Conservation (phyloP, 2,888 invertebrate species). For the Hyposoter dolosus region DNA sequence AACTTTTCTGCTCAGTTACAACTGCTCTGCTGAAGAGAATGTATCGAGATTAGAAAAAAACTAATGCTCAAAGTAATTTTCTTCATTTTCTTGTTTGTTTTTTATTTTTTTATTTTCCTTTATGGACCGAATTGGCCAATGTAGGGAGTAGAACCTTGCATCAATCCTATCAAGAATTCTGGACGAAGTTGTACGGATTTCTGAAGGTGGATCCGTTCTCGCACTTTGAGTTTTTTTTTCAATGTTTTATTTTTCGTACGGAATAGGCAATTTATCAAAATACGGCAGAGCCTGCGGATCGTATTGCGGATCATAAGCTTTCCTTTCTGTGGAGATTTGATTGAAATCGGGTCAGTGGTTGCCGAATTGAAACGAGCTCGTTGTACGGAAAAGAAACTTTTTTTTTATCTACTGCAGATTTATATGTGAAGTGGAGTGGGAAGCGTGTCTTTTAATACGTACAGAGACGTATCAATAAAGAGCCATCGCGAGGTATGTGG, state of each 20-base stretch:
- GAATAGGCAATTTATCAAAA: not conserved
- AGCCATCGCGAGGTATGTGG: slow-evolving; percentile 7
- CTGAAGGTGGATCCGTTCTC: not conserved
- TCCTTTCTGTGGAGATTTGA: not conserved
- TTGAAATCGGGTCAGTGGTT: not conserved
- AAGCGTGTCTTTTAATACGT: not conserved
- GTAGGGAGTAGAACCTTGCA: not conserved
- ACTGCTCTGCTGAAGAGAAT: not conserved
- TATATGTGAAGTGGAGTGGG: not conserved
- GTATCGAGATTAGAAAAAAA: not conserved
- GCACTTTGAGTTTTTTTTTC: not conserved
- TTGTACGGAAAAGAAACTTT: not conserved
- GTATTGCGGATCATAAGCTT: slow-evolving; percentile 1
- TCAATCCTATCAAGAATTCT: not conserved
- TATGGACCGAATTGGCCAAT: not conserved
- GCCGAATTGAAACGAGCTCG: not conserved
- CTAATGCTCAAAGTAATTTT: not conserved
- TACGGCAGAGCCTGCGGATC: not conserved
- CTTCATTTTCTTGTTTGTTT: not conserved
- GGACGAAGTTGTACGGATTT: not conserved
- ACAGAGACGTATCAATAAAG: not conserved
- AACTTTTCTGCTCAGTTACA: slow-evolving; percentile 13
- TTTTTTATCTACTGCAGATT: not conserved
- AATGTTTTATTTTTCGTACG: not conserved
- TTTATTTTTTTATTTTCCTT: not conserved